Percentiles rank a stretch among this genome's conserved stretches.
Conservation (phyloP, 37 sponge, comb jelly and placozoan genomes). For the Aplysina aerophoba region DNA sequence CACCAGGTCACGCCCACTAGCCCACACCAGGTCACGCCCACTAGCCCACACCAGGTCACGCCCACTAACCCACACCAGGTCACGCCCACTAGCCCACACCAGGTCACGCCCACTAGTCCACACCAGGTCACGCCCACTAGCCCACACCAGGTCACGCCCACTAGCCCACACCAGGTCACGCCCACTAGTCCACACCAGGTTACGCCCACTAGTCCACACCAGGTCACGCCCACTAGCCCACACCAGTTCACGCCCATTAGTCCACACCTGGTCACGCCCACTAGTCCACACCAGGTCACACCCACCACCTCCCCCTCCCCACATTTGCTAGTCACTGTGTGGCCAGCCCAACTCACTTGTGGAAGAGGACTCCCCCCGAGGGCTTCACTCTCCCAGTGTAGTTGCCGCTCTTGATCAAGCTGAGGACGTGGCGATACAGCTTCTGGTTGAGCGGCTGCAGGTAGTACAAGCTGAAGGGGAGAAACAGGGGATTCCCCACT, state of each 20-base stretch:
- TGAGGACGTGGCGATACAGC: background rate
- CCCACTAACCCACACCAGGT: background rate
- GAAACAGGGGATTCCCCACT: background rate
- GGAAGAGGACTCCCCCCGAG: conserved; percentile 17
- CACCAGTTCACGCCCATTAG: background rate
- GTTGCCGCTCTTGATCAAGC: background rate
- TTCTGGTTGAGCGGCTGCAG: background rate
- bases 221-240: background rate
- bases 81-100: background rate
- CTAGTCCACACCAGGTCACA: background rate
- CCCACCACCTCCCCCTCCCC: background rate
- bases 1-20: too few species aligned
- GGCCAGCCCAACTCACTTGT: background rate
- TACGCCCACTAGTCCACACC: background rate
- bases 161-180: background rate
- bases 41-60: too few species aligned
- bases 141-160: too few species aligned
- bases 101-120: background rate
- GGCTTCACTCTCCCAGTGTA: conserved; percentile 1
- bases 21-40: background rate
- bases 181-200: background rate
- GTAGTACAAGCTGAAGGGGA: conserved; percentile 5
- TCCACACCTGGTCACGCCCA: background rate
- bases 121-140: background rate
- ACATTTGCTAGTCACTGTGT: background rate